phyloP scores from a whole-genome alignment of 53 echinoderm and acorn worm species.

The Zoroaster sp. region DNA sequence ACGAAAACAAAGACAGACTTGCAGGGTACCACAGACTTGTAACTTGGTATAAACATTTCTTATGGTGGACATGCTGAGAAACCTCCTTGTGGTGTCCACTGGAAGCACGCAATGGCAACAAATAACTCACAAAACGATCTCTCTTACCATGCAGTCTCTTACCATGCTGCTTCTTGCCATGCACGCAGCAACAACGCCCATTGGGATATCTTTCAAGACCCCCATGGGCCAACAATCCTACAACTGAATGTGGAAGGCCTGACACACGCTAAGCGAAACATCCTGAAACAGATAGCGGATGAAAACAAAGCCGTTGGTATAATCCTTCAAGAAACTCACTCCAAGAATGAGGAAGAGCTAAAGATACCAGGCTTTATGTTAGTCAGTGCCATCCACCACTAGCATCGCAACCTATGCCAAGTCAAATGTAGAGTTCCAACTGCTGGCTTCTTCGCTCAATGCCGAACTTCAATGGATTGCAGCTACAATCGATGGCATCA shows the following conservation, averaged over 20 bases:
- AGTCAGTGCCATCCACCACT: not conserved
- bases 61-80: too few species aligned
- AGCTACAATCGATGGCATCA: not conserved
- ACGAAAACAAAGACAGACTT: too few species aligned
- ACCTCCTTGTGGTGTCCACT: too few species aligned
- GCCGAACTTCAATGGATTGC: not conserved
- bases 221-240: not conserved
- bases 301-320: not conserved
- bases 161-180: too few species aligned
- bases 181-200: too few species aligned
- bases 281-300: not conserved
- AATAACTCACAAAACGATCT: too few species aligned
- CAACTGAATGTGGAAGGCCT: constrained; percentile 18
- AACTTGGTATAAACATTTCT: too few species aligned
- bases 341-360: not conserved
- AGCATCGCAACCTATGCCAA: not conserved
- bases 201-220: too few species aligned
- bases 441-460: not conserved
- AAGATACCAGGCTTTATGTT: not conserved
- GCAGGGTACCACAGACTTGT: too few species aligned
- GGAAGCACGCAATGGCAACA: too few species aligned
- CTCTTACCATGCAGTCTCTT: too few species aligned
- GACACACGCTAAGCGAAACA: not conserved
- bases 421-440: not conserved
- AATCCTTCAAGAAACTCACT: constrained; percentile 24